Evolutionary conservation across 2,113 vertebrate genomes (phyloP), one percentile per base, ranked within the genome.

Genomic region (Pluvialis apricaria): DNA sequence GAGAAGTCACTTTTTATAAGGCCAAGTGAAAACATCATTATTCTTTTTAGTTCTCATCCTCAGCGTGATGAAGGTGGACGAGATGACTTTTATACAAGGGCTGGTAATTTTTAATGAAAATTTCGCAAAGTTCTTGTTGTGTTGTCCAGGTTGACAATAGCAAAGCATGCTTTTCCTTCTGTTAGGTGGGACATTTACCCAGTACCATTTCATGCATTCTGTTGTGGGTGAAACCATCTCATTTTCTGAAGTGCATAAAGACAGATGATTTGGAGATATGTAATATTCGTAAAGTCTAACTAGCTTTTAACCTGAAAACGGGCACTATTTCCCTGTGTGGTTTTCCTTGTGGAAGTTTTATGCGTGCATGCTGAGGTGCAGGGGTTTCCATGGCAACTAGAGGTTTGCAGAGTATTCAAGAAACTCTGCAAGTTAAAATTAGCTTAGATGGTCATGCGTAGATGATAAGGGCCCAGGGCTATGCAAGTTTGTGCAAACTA

Each of bases 371-470:
- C 7, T 2, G 86, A 96, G 80, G 81, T 84, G 31, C 86, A 76
- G 65, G 29, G 28, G 92, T 96, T 97, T 91, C 96, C 81, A 96
- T 92, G 88, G 94, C 77, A 96, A 96, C 95, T 25, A 49, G 72
- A 90, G 88, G 47, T 94, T 95, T 95, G 86, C 77, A 84, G 90
- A 86, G 55, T 81, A 75, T 75, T 92, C 80, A 84, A 87, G 80
- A 89, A 95, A 89, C 25, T 92, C 76, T 61, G 73, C 49, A 79
- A 89, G 91, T 96, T 92, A 96, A 96, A 96, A 96, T 95, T 95
- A 95, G 92, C 92, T 69, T 38, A 40, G 57, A 58, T 65, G 80
- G 83, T 65, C 95, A 92, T 94, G 91, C 92, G 94, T 72, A 91
- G 91, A 79, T 84, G 78, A 92, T 92, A 42, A 96, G 86, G 91